Base-by-base conservation (phyloP, 2,797 vertebrate species). In the Helostoma temminkii region DNA sequence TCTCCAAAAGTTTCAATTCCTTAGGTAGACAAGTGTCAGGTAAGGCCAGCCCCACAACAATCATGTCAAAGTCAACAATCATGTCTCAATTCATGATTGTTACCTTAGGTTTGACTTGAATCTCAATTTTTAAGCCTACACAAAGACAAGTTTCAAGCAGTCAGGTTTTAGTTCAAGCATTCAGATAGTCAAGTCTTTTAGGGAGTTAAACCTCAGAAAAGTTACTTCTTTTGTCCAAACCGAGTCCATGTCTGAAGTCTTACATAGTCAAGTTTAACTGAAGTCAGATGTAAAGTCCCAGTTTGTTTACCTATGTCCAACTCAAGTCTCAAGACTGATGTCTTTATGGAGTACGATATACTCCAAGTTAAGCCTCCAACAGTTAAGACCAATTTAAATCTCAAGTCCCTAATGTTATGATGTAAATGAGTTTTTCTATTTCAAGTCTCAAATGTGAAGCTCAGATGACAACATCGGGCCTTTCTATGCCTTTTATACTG, bases 401-500 rank as follows among this genome's bases (percentile, higher is more conserved):
- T 41, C 22, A 28, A 15, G 48, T 39, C 18, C 21, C 22, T 11
- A 30, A n/a, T n/a, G 2, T 34, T 14, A 30, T 8, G 14, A n/a
- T 9, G 7, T 9, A 42, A 42, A 42, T n/a, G 4, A 37, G 12
- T 12, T 12, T 10, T 11, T 2, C n/a, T n/a, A 4, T 6, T 18
- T 18, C 16, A 41, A 18, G 37, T 41, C 37, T 41, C 5, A n/a
- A n/a, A n/a, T 42, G 6, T 42, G 3, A 42, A n/a, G 16, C 2
- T 18, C 39, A 42, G 39, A n/a, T 42, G 48, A 11, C 34, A n/a
- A 39, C 2, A 7, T 21, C 21, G 6, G 4, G 16, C 12, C 42
- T 37, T 47, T 30, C 21, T 21, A 8, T 11, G 12, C 21, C 52
- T 36, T 66, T 46, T 57, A 66, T 36, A 30, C 59, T 19, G 5